Evolutionary conservation across 2,113 vertebrate genomes (phyloP).

Genomic region (Hemiprocne comata): DNA sequence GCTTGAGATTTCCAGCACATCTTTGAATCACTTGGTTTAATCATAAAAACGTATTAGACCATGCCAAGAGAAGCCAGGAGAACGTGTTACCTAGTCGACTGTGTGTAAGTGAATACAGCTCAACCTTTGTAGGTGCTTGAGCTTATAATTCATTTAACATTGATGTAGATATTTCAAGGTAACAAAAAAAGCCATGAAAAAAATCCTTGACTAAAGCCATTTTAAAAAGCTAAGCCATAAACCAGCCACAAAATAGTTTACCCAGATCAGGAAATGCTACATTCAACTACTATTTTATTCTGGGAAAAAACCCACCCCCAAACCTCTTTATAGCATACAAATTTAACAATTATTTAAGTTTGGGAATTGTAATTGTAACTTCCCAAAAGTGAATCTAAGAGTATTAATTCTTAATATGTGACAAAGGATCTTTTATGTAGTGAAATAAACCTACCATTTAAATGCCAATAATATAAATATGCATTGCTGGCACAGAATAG

Average conservation of each 20-base stretch:
- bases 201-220: not conserved
- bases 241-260: not conserved
- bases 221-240: not conserved
- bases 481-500: not conserved
- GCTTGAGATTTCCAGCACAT: not conserved
- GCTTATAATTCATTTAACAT: not conserved
- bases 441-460: constrained; percentile 24
- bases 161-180: not conserved
- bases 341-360: not conserved
- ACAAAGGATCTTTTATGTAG: constrained; percentile 46
- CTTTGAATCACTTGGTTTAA: not conserved
- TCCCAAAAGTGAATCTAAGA: not conserved
- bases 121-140: not conserved
- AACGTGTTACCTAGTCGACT: not conserved
- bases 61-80: not conserved
- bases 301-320: not conserved
- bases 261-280: not conserved
- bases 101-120: not conserved
- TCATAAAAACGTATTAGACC: not conserved
- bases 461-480: constrained; percentile 35
- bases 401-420: constrained; percentile 25
- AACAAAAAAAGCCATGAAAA: not conserved
- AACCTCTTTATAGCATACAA: not conserved
- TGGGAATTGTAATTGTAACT: not conserved
- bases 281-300: not conserved